Conservation (phyloP, 2,113 vertebrate genomes). For the Eulacestoma nigropectus region DNA sequence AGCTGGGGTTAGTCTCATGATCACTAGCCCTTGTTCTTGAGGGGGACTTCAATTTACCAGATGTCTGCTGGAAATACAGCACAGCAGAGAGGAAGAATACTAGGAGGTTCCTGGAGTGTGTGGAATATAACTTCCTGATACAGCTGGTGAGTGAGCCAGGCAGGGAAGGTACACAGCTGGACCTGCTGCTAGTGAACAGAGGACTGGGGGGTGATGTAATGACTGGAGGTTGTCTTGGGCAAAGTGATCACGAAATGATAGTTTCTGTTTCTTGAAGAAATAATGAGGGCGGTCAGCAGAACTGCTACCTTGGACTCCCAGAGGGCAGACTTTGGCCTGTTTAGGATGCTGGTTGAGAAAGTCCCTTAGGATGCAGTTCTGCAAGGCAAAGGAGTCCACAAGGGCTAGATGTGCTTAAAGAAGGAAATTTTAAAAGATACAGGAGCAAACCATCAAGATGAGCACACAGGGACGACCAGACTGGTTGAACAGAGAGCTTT, state of each 20-base stretch:
- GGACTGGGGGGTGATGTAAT: neutral
- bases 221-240: neutral
- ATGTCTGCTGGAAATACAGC: neutral
- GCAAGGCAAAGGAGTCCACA: neutral
- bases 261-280: neutral
- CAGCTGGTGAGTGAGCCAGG: neutral
- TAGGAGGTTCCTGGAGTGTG: neutral
- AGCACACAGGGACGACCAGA: fast-evolving
- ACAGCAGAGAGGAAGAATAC: neutral
- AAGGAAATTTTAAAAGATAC: neutral
- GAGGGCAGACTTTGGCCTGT: neutral
- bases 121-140: neutral
- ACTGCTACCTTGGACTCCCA: neutral
- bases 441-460: neutral
- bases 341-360: neutral
- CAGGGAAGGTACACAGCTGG: neutral
- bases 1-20: neutral
- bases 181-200: neutral
- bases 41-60: neutral
- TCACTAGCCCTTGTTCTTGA: neutral
- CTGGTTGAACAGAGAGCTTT: neutral
- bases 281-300: neutral
- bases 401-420: neutral
- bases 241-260: neutral
- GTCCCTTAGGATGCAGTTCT: neutral